phyloP scores from a whole-genome alignment of 1,140 invertebrate species.

The Globodera rostochiensis region DNA sequence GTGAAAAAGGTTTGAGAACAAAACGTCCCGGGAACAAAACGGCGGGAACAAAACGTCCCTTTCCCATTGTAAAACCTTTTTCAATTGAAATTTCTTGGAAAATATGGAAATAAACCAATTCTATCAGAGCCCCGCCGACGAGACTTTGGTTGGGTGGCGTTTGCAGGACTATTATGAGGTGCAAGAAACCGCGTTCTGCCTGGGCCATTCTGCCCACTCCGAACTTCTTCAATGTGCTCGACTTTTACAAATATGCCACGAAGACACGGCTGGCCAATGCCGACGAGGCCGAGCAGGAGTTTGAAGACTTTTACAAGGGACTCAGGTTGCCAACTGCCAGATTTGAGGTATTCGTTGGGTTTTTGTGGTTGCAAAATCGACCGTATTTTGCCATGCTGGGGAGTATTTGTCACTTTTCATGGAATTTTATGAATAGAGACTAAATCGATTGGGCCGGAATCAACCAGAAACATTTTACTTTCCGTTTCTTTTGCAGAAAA shows the following conservation, averaged over 20 bases:
- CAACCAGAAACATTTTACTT: constrained; percentile 1
- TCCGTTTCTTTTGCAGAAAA: constrained; percentile 29
- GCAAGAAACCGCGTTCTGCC: constrained; percentile 50
- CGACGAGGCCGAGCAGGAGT: constrained; percentile 23
- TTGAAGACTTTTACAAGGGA: constrained; percentile 49
- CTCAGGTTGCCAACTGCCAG: constrained; percentile 44
- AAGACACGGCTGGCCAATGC: constrained; percentile 53
- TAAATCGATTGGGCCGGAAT: not conserved
- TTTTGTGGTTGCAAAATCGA: no score
- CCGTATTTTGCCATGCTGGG: no score
- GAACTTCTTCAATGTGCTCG: constrained; percentile 55
- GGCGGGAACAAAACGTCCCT: no score
- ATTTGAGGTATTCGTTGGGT: constrained; percentile 40
- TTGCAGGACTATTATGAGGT: constrained; percentile 61
- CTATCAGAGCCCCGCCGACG: constrained; percentile 24
- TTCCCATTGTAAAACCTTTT: not conserved
- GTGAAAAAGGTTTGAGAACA: no score
- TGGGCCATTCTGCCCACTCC: constrained; percentile 54
- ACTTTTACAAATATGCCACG: constrained; percentile 65
- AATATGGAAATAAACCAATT: not conserved
- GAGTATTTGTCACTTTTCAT: no score
- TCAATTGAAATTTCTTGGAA: not conserved
- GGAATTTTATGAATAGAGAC: no score
- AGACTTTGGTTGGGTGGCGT: constrained; percentile 29
- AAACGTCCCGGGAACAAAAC: no score